phyloP scores from a whole-genome alignment of 2,888 invertebrate species.

The Aspidapion aeneum region DNA sequence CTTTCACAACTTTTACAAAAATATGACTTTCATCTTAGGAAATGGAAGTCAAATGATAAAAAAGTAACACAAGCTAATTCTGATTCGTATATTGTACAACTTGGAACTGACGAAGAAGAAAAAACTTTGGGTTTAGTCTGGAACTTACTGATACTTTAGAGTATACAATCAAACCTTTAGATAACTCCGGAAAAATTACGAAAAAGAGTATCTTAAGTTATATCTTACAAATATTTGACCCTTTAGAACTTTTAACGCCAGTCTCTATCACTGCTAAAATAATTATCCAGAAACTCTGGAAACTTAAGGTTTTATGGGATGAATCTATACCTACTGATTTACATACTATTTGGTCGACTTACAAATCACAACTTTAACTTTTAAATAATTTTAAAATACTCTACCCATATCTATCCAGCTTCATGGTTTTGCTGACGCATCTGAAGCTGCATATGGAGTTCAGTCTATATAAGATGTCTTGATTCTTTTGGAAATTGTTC shows the following conservation, averaged over 20 bases:
- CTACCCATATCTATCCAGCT: constrained; percentile 10
- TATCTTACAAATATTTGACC: constrained; percentile 21
- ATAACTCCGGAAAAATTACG: constrained; percentile 1
- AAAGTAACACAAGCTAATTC: not conserved
- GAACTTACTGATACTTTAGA: constrained; percentile 7
- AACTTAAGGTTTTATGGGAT: too few species aligned
- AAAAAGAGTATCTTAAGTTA: constrained; percentile 16
- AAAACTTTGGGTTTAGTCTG: constrained; percentile 17
- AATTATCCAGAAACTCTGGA: too few species aligned
- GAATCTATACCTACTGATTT: constrained; percentile 11
- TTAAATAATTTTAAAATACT: constrained; percentile 10
- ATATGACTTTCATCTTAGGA: constrained; percentile 10
- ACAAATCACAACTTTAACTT: constrained; percentile 1
- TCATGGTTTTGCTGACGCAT: constrained; percentile 14
- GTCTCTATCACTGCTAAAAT: constrained; percentile 8
- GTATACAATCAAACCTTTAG: not conserved
- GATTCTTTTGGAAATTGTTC: not conserved
- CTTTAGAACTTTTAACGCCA: constrained; percentile 16
- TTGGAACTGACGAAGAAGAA: not conserved
- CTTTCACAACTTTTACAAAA: constrained; percentile 9
- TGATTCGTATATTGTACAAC: not conserved
- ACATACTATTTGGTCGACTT: constrained; percentile 8
- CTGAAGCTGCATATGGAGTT: constrained; percentile 7
- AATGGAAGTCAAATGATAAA: constrained; percentile 14
- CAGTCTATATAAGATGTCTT: constrained; percentile 6